Conservation (phyloP, 2,113 vertebrate species). For the Origma solitaria region DNA sequence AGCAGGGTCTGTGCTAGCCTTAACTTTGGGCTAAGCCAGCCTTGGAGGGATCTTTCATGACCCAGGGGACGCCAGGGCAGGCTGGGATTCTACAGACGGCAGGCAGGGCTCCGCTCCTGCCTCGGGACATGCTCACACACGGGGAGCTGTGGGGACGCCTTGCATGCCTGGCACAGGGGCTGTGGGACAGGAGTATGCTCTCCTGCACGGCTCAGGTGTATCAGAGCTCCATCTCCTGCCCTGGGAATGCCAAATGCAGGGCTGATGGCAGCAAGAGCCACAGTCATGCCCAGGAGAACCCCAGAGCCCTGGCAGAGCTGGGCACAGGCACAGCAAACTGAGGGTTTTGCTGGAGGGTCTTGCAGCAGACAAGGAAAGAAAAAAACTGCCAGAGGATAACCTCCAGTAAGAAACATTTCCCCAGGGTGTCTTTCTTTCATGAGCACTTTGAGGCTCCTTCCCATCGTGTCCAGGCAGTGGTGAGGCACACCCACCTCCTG, state of each 20-base stretch:
- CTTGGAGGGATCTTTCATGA: background rate
- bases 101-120: background rate
- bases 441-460: background rate
- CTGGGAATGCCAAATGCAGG: background rate
- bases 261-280: background rate
- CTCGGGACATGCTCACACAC: fast-evolving
- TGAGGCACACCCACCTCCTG: background rate
- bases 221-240: fast-evolving
- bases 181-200: fast-evolving
- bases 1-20: background rate
- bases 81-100: background rate
- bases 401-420: background rate
- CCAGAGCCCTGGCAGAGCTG: background rate
- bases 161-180: background rate
- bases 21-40: background rate
- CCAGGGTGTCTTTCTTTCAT: fast-evolving
- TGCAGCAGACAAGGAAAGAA: background rate
- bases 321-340: background rate
- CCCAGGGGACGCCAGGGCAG: background rate
- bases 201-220: fast-evolving
- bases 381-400: background rate
- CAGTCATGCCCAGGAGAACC: background rate
- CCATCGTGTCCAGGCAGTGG: fast-evolving
- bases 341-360: background rate
- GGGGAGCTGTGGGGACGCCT: background rate